Conservation (phyloP, 2,797 vertebrate genomes). For the Gallinago solitaria region DNA sequence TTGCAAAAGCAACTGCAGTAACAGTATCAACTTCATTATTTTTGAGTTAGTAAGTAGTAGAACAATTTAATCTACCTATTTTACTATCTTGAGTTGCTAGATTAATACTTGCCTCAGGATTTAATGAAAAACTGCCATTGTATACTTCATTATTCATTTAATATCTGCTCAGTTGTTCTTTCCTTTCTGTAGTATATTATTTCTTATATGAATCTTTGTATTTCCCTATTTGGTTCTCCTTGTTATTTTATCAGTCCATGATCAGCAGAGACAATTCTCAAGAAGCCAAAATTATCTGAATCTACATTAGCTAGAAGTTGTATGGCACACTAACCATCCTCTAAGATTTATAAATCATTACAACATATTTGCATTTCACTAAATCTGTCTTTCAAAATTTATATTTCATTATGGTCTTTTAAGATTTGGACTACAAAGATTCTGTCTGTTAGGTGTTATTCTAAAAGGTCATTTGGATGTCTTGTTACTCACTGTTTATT, state of each 20-base stretch:
- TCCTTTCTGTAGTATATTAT: neutral
- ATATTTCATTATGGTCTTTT: neutral
- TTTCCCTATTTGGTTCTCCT: neutral
- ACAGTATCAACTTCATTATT: neutral
- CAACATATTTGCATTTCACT: neutral
- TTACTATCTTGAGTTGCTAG: neutral
- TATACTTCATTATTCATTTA: neutral
- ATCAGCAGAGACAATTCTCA: neutral
- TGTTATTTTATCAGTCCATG: neutral
- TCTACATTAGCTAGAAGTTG: neutral
- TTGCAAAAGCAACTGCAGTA: neutral
- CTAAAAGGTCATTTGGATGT: neutral
- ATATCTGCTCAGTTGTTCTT: neutral
- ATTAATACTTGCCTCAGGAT: neutral
- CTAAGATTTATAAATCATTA: neutral
- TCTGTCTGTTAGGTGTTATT: neutral
- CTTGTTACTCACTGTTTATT: neutral
- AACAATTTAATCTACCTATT: neutral
- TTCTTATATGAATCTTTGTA: neutral
- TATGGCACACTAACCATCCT: neutral
- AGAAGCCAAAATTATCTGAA: neutral
- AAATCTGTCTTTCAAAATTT: neutral
- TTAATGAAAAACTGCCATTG: neutral
- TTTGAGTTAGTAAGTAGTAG: neutral
- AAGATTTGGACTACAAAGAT: neutral